Evolutionary conservation across 2,888 invertebrate genomes (phyloP), one percentile per base, ranked within the genome.

Genomic region (Ichneumoninae sp.): DNA sequence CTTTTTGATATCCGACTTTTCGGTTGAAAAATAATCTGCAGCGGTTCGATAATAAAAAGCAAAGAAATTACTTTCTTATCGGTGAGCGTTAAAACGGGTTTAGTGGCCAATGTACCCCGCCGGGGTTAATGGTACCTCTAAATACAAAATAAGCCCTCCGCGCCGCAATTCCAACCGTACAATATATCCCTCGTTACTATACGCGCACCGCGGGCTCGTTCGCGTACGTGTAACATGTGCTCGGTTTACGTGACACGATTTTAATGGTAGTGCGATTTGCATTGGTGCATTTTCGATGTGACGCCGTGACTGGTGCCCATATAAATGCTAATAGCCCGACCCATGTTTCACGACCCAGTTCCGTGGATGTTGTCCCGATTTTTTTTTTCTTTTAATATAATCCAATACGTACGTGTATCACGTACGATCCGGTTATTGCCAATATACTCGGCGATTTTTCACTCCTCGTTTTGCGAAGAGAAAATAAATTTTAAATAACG

Each of bases 231-330:
- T 70, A 84, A 87, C 86, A 84, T 85, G 85, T 87, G 87, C 83
- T 84, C 83, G 76, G 52, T 83, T 88, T 88, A 88, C 88, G 88
- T 88, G 89, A 89, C 86, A 87, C 86, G 87, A 85, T 88, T 89
- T 89, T 89, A 89, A 89, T 88, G 86, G 86, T 69, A 47, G 78
- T 74, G 81, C 88, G 82, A 89, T 89, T 88, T 88, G 89, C 89
- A 89, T 89, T 87, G 85, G 85, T 84, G 88, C 87, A 88, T 88
- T 89, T 89, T 88, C 89, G 85, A 89, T 84, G 87, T 88, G 86
- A 86, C 85, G 80, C 85, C 80, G 70, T 74, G 83, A 85, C 86
- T 75, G 83, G 83, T 87, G 85, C 76, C 87, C 87, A 88, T 89
- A 89, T 89, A 89, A 89, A 89, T 89, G 89, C 89, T 88, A 89